Evolutionary conservation across 2,113 vertebrate genomes (phyloP).

Genomic region (Cynoglossus semilaevis): DNA sequence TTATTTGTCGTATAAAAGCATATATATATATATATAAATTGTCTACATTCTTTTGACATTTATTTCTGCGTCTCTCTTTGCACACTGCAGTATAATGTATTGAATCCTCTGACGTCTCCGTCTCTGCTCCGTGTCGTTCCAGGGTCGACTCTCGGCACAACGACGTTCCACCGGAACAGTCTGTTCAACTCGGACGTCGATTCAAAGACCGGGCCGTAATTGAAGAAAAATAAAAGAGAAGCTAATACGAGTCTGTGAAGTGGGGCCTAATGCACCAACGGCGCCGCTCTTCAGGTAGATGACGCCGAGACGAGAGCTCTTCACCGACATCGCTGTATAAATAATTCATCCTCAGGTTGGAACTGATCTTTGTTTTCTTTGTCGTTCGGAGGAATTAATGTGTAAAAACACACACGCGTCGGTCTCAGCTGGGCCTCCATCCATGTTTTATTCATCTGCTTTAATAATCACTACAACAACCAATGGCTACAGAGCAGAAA

Average conservation of each 20-base stretch:
- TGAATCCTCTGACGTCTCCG: neutral
- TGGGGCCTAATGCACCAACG: slow-evolving; percentile 37
- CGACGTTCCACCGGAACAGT: too few relatives aligned
- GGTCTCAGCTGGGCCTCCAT: neutral
- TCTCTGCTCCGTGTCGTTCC: neutral
- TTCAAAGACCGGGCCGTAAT: slow-evolving; percentile 19
- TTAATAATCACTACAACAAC: neutral
- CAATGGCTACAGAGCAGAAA: neutral
- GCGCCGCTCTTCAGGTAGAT: slow-evolving; percentile 45
- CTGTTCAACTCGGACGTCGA: slow-evolving; percentile 14
- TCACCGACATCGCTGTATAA: slow-evolving; percentile 18
- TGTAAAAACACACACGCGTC: slow-evolving; percentile 1
- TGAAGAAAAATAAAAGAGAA: slow-evolving; percentile 13
- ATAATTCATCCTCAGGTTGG: slow-evolving; percentile 38
- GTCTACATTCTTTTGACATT: too few relatives aligned
- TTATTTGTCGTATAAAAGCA: too few relatives aligned
- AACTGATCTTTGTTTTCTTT: slow-evolving; percentile 9
- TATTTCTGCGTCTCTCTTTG: too few relatives aligned
- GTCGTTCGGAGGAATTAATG: slow-evolving; percentile 17
- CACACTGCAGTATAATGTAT: neutral
- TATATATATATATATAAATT: too few relatives aligned
- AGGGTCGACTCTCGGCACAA: neutral
- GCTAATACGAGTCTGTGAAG: slow-evolving; percentile 29
- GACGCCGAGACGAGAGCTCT: slow-evolving; percentile 37
- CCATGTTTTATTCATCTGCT: slow-evolving; percentile 22